Evolutionary conservation across 2,113 vertebrate species (phyloP).

Genomic region (Vulpes lagopus): DNA sequence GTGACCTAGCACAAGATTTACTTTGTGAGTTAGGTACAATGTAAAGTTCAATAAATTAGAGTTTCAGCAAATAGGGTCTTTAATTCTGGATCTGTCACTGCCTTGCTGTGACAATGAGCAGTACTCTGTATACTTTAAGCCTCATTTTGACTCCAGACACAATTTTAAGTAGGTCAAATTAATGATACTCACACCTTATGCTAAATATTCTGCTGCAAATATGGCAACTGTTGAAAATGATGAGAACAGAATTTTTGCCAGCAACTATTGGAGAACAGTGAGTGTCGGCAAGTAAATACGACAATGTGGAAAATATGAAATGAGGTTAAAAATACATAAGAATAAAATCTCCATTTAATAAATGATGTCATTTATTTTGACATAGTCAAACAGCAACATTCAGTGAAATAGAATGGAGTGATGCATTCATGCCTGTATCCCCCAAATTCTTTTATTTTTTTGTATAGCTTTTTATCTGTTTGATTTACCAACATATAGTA

Average conservation of each 20-base stretch:
- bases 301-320: too few relatives aligned
- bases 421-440: fast-evolving
- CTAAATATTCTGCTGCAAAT: neutral
- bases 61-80: neutral
- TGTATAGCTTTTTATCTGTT: too few relatives aligned
- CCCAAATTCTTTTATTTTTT: neutral
- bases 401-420: neutral
- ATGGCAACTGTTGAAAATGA: too few relatives aligned
- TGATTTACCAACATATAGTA: too few relatives aligned
- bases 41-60: neutral
- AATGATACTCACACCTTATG: fast-evolving
- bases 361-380: neutral
- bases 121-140: neutral
- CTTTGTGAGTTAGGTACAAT: neutral
- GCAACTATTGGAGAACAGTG: neutral
- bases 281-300: neutral
- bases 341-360: neutral
- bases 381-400: neutral
- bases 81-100: neutral
- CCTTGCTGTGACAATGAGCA: too few relatives aligned
- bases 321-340: neutral
- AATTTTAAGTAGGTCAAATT: neutral
- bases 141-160: neutral
- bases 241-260: too few relatives aligned
- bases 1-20: neutral